Evolutionary conservation across 2,113 vertebrate species (phyloP), one percentile per base, ranked within the genome.

Genomic region (Tursiops truncatus): DNA sequence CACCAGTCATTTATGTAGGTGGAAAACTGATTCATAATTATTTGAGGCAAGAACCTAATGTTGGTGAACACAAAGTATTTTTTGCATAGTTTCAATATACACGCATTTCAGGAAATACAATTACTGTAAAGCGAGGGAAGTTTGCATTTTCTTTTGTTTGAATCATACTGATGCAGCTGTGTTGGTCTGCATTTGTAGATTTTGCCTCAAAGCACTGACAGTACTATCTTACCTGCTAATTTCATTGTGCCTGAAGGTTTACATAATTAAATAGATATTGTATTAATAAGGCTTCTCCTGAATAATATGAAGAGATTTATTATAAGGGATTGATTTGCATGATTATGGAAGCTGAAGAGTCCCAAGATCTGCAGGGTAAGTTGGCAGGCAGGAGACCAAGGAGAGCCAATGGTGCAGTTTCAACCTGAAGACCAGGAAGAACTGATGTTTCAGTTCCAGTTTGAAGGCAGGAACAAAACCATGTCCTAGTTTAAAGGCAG

Each of bases 81-180:
- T 96, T 89, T 89, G 41, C n/a, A 89, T 31, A 53, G 77, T 81
- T 86, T 83, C 56, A 88, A 83, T 91, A 36, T 68, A 31, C 12
- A 88, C 15, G 9, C 8, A 38, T 62, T 80, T 95, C 20, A 36
- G 91, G 53, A 88, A 93, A 85, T 68, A 33, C 2, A 44, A 79
- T 84, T 67, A 73, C 31, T 63, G 13, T 76, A 81, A 97, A 80
- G n/a, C 28, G 76, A 93, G 25, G 33, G 26, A 81, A 17, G 3
- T 50, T n/a, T 93, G 26, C 2, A 26, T 77, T 94, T 95, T 81
- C 91, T 71, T 77, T 63, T 38, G 36, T 89, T 84, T 70, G 31
- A 86, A 80, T 93, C 21, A 17, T 23, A n/a, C n/a, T 18, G 25
- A 8, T 41, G 67, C 25, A 81, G 50, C 11, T 17, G 20, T 38